Percentiles rank a stretch among this genome's conserved stretches.
These are phyloP conservation scores for Brachypodius melanocephalos DNA, from an alignment of 2,113 vertebrate species.

Conservation along the genomic window DNA sequence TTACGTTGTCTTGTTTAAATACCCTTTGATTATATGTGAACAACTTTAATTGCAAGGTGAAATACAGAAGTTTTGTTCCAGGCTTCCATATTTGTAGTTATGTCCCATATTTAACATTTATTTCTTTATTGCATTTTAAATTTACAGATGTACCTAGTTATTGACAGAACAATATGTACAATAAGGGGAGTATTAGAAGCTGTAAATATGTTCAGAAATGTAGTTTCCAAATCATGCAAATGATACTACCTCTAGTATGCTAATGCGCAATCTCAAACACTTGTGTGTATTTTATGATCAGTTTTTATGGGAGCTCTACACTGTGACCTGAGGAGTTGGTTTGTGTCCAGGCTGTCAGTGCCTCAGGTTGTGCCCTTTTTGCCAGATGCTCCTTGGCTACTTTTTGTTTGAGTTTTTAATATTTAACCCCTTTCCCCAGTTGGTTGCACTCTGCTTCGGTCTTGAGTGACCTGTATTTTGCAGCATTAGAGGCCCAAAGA, in stretches of 20 bases:
- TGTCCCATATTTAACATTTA: neutral
- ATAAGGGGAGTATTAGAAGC: neutral
- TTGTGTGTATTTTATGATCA: neutral
- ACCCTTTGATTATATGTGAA: neutral
- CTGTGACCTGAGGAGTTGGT: neutral
- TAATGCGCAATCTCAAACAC: neutral
- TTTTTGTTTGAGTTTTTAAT: slow-evolving; percentile 28
- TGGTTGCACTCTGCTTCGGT: neutral
- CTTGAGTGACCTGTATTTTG: neutral
- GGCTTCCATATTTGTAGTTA: neutral
- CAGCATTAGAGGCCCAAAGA: neutral
- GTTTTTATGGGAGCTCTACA: neutral
- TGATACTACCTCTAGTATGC: neutral
- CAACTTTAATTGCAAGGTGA: neutral
- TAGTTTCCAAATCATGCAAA: neutral
- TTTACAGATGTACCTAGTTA: neutral
- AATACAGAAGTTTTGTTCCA: neutral
- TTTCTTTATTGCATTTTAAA: neutral
- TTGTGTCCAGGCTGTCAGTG: neutral
- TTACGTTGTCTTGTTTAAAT: neutral
- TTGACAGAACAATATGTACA: neutral
- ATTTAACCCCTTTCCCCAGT: slow-evolving; percentile 17
- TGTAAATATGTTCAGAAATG: neutral
- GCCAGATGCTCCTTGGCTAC: slow-evolving; percentile 1
- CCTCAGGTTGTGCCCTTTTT: neutral